Evolutionary conservation across 2,797 vertebrate genomes (phyloP).

Genomic region (Sebastes trivittatus): DNA sequence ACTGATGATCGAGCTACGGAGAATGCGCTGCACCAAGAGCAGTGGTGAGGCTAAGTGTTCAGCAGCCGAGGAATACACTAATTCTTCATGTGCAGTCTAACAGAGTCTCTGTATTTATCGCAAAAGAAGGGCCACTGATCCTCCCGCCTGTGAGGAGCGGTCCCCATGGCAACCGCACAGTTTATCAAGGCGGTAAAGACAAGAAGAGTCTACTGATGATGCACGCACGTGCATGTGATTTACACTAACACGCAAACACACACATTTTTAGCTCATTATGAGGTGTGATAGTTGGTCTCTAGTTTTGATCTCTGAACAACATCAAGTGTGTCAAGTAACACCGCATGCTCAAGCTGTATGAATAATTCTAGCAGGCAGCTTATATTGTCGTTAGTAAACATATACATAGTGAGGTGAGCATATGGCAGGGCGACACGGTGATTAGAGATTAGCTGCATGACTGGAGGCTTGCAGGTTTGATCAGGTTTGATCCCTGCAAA

Average conservation of each 20-base stretch:
- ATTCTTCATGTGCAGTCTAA: conserved; percentile 57
- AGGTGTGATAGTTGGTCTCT: not conserved
- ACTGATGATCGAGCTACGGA: conserved; percentile 40
- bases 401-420: conserved; percentile 55
- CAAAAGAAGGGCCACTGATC: conserved; percentile 66
- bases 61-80: conserved; percentile 30
- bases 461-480: conserved; percentile 52
- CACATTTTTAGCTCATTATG: not conserved
- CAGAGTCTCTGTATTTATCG: conserved; percentile 45
- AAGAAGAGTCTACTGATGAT: conserved; percentile 48
- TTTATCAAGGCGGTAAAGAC: conserved; percentile 80
- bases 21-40: conserved; percentile 35
- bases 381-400: conserved; percentile 40
- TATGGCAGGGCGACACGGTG: conserved; percentile 57
- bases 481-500: conserved; percentile 55
- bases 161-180: conserved; percentile 81
- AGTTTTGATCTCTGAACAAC: not conserved
- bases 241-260: not conserved
- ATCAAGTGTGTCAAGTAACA: conserved; percentile 24
- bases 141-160: conserved; percentile 69
- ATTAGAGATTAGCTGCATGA: conserved; percentile 66
- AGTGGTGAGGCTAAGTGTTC: conserved; percentile 33
- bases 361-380: conserved; percentile 8
- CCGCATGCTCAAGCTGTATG: not conserved
- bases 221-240: not conserved